Conservation (phyloP, 1,140 invertebrate genomes). For the Ips nitidus region DNA sequence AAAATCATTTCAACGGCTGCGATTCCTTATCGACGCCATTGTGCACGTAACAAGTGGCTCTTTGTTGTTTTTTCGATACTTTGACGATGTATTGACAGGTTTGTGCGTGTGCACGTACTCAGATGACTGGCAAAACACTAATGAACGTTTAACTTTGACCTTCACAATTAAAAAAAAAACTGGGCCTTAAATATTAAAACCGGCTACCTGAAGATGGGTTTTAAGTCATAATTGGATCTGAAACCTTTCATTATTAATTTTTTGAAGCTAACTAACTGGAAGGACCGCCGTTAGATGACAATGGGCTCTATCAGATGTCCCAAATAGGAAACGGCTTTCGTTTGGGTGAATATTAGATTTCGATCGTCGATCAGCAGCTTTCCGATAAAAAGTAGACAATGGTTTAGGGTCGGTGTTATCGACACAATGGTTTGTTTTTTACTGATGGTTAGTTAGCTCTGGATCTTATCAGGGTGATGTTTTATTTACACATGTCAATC, state of each 20-base stretch:
- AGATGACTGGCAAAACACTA: neutral
- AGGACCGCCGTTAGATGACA: conserved; percentile 6
- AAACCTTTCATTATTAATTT: conserved; percentile 17
- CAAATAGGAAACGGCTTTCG: neutral
- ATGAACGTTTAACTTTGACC: neutral
- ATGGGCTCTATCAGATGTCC: conserved; percentile 9
- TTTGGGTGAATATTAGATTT: neutral
- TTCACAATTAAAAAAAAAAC: no score
- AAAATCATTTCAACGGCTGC: conserved; percentile 18
- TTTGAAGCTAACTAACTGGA: conserved; percentile 8
- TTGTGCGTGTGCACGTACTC: neutral
- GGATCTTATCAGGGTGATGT: no score
- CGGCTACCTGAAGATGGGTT: conserved; percentile 1
- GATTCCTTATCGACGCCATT: conserved; percentile 12
- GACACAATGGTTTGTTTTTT: no score
- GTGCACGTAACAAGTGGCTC: conserved; percentile 15
- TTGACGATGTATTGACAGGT: conserved; percentile 12
- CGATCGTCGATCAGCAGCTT: neutral
- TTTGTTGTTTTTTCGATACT: neutral
- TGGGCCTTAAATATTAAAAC: neutral
- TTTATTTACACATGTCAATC: no score
- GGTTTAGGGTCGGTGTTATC: no score
- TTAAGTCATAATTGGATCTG: conserved; percentile 13
- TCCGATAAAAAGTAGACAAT: no score
- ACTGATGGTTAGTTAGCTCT: no score